Conservation (phyloP, 2,113 vertebrate genomes). For the Pungitius pungitius region DNA sequence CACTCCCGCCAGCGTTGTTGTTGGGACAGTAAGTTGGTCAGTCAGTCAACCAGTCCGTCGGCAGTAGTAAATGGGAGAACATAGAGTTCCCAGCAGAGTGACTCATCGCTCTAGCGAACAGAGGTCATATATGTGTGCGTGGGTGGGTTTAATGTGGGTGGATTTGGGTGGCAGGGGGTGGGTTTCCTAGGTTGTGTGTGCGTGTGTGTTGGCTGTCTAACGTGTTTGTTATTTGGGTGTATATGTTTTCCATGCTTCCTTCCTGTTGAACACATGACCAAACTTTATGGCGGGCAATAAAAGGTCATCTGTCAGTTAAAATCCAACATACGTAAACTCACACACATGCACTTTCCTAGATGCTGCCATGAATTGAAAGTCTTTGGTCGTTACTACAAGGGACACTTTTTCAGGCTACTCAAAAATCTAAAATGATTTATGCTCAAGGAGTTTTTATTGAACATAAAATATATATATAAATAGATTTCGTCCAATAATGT, state of each 20-base stretch:
- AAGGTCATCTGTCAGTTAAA: conserved; percentile 50
- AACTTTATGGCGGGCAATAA: conserved; percentile 21
- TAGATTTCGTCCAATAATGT: not conserved
- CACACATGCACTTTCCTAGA: not conserved
- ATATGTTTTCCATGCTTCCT: conserved; percentile 49
- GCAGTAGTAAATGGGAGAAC: conserved; percentile 67
- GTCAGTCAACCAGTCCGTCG: conserved; percentile 43
- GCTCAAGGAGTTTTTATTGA: not conserved
- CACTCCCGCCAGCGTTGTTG: not conserved
- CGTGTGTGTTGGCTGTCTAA: conserved; percentile 8
- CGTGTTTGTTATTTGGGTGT: conserved; percentile 56
- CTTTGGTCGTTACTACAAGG: not conserved
- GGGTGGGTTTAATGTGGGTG: conserved; percentile 2
- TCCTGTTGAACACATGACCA: conserved; percentile 39
- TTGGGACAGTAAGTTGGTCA: conserved; percentile 31
- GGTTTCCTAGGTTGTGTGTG: conserved; percentile 15
- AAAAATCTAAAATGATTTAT: not conserved
- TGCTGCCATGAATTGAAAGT: not conserved
- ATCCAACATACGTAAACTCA: conserved; percentile 11
- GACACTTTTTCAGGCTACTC: not conserved
- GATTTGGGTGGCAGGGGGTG: conserved; percentile 13
- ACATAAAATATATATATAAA: not conserved
- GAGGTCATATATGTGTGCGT: conserved; percentile 44
- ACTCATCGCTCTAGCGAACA: conserved; percentile 59
- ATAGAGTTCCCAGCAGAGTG: conserved; percentile 77